Conservation (phyloP, 2,888 invertebrate species). For the Pseudococcus viburni region DNA sequence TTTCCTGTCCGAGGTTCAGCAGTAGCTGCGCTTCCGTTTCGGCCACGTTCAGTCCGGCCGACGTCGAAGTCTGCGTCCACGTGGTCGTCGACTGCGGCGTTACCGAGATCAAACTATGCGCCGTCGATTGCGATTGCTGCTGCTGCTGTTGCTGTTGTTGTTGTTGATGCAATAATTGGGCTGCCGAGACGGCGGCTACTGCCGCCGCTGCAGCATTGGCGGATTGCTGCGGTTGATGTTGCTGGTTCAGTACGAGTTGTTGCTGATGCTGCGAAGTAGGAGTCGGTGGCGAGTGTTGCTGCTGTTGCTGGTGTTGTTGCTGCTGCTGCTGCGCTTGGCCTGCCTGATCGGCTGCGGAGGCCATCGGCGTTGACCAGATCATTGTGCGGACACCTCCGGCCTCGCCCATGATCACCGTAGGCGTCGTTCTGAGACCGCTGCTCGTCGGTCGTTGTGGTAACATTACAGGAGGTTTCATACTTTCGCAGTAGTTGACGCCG, state of each 20-base stretch:
- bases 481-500: constrained; percentile 72
- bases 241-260: constrained; percentile 6
- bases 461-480: constrained; percentile 69
- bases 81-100: constrained; percentile 72
- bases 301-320: constrained; percentile 72
- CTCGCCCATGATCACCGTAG: constrained; percentile 94
- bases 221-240: constrained; percentile 72
- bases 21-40: constrained; percentile 76
- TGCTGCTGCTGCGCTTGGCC: constrained; percentile 71
- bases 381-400: constrained; percentile 87
- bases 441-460: constrained; percentile 68
- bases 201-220: constrained; percentile 68
- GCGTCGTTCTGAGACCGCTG: constrained; percentile 73
- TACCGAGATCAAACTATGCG: constrained; percentile 69
- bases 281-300: constrained; percentile 83
- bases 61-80: constrained; percentile 75
- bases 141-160: background rate
- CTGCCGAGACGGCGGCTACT: constrained; percentile 41
- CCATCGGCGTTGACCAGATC: constrained; percentile 78
- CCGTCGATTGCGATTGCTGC: constrained; percentile 72
- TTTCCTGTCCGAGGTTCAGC: constrained; percentile 70
- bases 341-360: constrained; percentile 73
- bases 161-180: constrained; percentile 54
- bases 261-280: constrained; percentile 73
- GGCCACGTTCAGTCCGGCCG: constrained; percentile 72